These are phyloP conservation scores for Tursiops truncatus DNA, from an alignment of 2,113 vertebrate genomes.

Conservation along the genomic window DNA sequence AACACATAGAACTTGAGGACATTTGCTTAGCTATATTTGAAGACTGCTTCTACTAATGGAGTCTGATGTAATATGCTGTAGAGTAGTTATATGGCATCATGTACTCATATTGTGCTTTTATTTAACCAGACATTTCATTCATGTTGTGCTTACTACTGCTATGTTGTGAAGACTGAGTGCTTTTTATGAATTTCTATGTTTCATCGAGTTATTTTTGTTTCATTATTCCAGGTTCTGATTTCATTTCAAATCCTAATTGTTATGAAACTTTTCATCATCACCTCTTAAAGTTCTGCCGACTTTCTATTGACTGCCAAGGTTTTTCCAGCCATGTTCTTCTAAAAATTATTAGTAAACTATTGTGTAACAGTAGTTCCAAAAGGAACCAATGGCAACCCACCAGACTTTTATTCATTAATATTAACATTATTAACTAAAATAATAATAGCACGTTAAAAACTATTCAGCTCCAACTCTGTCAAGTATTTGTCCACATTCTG, in stretches of 20 bases:
- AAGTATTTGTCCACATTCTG: background rate
- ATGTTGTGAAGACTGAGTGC: background rate
- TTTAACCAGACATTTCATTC: background rate
- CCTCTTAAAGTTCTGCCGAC: background rate
- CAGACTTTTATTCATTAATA: background rate
- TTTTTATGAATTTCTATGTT: background rate
- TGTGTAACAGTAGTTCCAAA: background rate
- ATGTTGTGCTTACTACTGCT: background rate
- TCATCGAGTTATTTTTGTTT: background rate
- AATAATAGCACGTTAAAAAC: background rate
- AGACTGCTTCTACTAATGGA: background rate
- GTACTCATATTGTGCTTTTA: background rate
- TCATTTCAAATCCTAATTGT: constrained; percentile 8
- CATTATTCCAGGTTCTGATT: background rate
- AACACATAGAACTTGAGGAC: background rate
- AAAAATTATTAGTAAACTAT: background rate
- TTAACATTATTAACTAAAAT: constrained; percentile 32
- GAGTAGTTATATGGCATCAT: background rate
- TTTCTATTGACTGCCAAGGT: background rate
- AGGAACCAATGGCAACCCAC: background rate
- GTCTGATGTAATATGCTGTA: background rate
- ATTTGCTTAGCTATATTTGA: background rate
- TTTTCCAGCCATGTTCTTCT: background rate
- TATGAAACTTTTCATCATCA: background rate
- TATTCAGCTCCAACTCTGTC: background rate